phyloP scores from a whole-genome alignment of 1,140 invertebrate genomes.

The Thaumetopoea pityocampa region DNA sequence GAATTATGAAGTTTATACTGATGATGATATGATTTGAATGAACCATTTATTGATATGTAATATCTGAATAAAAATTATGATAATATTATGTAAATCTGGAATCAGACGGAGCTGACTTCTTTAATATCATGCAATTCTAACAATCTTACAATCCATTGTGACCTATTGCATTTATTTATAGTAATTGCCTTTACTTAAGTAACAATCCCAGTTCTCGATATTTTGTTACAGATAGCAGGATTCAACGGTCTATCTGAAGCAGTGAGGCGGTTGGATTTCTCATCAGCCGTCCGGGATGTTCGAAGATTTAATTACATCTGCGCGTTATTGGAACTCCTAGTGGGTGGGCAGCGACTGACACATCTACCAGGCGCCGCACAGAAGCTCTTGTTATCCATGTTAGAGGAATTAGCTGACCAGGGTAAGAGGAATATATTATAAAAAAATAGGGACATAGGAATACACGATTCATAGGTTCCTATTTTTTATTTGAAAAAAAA shows the following conservation, averaged over 20 bases:
- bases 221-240: conserved; percentile 86
- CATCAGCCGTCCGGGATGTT: conserved; percentile 94
- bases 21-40: too few relatives aligned
- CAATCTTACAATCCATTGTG: neutral
- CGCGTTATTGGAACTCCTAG: conserved; percentile 91
- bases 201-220: neutral
- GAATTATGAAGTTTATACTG: too few relatives aligned
- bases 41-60: too few relatives aligned
- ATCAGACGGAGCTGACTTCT: too few relatives aligned
- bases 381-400: conserved; percentile 93
- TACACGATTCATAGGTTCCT: too few relatives aligned
- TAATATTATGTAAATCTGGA: too few relatives aligned
- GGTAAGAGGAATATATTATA: too few relatives aligned
- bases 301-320: conserved; percentile 97
- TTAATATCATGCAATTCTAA: too few relatives aligned
- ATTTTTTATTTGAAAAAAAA: too few relatives aligned
- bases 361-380: conserved; percentile 95
- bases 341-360: conserved; percentile 88
- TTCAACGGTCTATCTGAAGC: conserved; percentile 97
- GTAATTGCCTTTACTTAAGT: neutral
- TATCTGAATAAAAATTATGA: too few relatives aligned
- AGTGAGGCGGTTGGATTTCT: conserved; percentile 94
- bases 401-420: conserved; percentile 95
- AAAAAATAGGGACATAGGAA: too few relatives aligned
- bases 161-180: neutral